Evolutionary conservation across 2,888 invertebrate species (phyloP), one percentile per base, ranked within the genome.

Genomic region (Malthinus seriepunctatus): DNA sequence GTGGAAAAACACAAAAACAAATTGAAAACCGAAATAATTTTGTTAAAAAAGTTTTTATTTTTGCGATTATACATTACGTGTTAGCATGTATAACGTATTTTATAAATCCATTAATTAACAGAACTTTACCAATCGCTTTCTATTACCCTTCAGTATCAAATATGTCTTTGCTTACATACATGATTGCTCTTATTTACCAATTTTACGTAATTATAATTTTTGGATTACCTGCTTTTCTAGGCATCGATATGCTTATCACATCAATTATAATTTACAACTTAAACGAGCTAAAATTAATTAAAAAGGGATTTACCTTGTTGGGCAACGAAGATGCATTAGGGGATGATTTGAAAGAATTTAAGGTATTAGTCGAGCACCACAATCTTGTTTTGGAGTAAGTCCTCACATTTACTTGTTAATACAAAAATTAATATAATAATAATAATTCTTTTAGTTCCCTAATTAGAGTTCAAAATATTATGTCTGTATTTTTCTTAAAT

Each of bases 351-450:
- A 12, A 33, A 35, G 33, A 12, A 9, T n/a, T 48, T 3, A 34
- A 10, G 32, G 8, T 33, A 7, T 35, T 48, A 15, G 12, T n/a
- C 1, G 34, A 35, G 2, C 48, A 48, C 33, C 48, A 48, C 12
- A 48, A 48, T 14, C 9, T 32, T 5, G 48, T 48, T 11, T 15
- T 48, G 10, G 32, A n/a, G 48, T 48, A 48, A 48, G 48, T 14
- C 12, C 8, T 48, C 1, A 23, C 2, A 23, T 3, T 39, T 12
- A 14, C 10, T 35, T 10, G n/a, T 8, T 10, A 35, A 4, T 7
- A 1, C n/a, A n/a, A n/a, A n/a, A n/a, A 23, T 23, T 23, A 10
- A 10, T 2, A 10, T 4, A 35, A 35, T 3, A 4, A 3, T 35
- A 10, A 11, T 4, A 3, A 2, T 35, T 35, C 3, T 35, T 35